Percentiles rank a stretch among this genome's conserved stretches.
These are phyloP conservation scores for Sinella curviseta DNA, from an alignment of 1,140 invertebrate genomes.

Conservation along the genomic window DNA sequence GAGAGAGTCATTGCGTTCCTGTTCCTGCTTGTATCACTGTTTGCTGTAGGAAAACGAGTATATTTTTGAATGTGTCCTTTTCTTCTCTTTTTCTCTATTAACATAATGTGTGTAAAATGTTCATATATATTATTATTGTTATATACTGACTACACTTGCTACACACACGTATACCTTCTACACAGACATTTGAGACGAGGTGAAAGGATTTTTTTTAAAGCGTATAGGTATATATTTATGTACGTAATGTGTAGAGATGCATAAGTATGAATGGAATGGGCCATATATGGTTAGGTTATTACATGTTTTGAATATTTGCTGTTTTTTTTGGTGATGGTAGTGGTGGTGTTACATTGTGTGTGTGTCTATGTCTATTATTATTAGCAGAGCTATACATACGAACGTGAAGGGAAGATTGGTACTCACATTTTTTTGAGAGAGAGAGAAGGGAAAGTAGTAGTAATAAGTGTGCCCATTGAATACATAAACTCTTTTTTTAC, in stretches of 20 bases:
- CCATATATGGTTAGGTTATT: not conserved
- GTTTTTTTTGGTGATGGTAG: too few relatives aligned
- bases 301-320: not conserved
- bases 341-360: too few relatives aligned
- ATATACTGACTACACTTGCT: too few relatives aligned
- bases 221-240: too few relatives aligned
- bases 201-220: too few relatives aligned
- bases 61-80: not conserved
- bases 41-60: not conserved
- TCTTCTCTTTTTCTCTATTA: not conserved
- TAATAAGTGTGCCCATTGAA: conserved; percentile 44
- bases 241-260: not conserved
- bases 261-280: not conserved
- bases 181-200: too few relatives aligned
- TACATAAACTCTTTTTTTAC: conserved; percentile 46
- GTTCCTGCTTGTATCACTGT: not conserved
- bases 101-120: not conserved
- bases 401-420: too few relatives aligned
- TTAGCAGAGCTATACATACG: too few relatives aligned
- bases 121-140: too few relatives aligned
- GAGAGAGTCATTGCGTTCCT: not conserved
- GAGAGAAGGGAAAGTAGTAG: not conserved
- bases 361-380: not conserved
- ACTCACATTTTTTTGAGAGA: not conserved
- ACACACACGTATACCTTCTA: too few relatives aligned